Conservation (phyloP, 2,888 invertebrate genomes). For the Drosophila mercatorum region DNA sequence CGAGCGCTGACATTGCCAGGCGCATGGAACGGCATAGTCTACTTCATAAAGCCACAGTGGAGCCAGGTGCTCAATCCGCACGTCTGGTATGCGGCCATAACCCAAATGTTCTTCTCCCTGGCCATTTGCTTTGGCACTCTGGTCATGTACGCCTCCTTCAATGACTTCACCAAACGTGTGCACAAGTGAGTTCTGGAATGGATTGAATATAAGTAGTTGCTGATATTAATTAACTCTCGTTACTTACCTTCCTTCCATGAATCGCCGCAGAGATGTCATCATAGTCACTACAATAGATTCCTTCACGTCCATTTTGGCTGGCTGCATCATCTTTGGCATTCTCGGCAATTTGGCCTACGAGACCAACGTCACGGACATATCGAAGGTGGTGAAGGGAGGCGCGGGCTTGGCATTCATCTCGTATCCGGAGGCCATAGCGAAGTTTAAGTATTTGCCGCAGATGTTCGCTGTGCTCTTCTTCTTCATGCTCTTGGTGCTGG, state of each 20-base stretch:
- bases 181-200: conserved; percentile 84
- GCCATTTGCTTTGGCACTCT: conserved; percentile 88
- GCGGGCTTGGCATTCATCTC: conserved; percentile 93
- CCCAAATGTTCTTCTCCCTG: conserved; percentile 88
- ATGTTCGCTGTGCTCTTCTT: conserved; percentile 86
- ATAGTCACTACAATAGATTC: conserved; percentile 93
- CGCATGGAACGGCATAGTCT: conserved; percentile 87
- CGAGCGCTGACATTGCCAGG: conserved; percentile 87
- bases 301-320: conserved; percentile 92
- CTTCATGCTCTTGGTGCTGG: conserved; percentile 86
- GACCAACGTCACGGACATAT: conserved; percentile 86
- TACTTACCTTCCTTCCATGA: no score
- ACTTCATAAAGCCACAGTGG: conserved; percentile 89
- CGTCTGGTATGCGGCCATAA: conserved; percentile 88
- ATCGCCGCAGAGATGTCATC: conserved; percentile 88
- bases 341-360: conserved; percentile 92
- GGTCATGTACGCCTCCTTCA: conserved; percentile 88
- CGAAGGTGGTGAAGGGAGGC: conserved; percentile 89
- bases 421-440: conserved; percentile 87
- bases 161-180: conserved; percentile 87
- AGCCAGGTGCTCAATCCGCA: conserved; percentile 84
- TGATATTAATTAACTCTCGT: background rate
- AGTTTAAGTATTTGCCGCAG: conserved; percentile 86
- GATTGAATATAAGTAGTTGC: background rate
- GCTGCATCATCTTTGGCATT: conserved; percentile 93